Evolutionary conservation across 53 echinoderm and acorn worm species (phyloP), one percentile per base, ranked within the genome.

Genomic region (Astropecten irregularis): DNA sequence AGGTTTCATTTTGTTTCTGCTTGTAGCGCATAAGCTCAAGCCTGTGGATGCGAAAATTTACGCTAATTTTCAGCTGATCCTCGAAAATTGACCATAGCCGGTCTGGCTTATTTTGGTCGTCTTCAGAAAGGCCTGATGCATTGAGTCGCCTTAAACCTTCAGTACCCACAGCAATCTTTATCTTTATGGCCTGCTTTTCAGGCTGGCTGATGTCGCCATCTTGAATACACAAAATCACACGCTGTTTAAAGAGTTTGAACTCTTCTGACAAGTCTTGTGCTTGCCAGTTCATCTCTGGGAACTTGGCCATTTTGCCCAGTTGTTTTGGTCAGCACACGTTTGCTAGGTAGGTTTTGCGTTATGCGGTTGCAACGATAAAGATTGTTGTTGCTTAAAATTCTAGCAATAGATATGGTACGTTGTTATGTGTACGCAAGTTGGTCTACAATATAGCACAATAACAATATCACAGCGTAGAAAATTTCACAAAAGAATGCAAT

Each of bases 161-260:
- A 83, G 82, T 92, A 3, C 92, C 92, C 3, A 92, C 47, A 27
- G 83, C 92, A 38, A 92, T 84, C 38, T 88, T 81, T 4, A 88
- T 92, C 33, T 91, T 88, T 3, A 53, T 20, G 0, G 40, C 38
- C 27, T 39, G 39, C 10, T 62, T 63, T 8, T 21, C 46, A 13
- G 27, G 1, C 18, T 58, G 30, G 9, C 1, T 60, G 28, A 81
- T n/a, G 1, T 36, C 62, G 18, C n/a, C 21, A 32, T 79, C 44
- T 2, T 61, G 26, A 15, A 61, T 18, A n/a, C 48, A 63, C 21
- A 81, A 30, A 18, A 1, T 32, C 13, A 47, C 11, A 9, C 81
- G 61, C 18, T 63, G 81, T 60, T 42, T 68, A 52, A 69, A 68
- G 0, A 69, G 69, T 27, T 53, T 68, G 16, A 67, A 83, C 37